Evolutionary conservation across 1,140 invertebrate species (phyloP), one percentile per base, ranked within the genome.

Genomic region (Brachionus rotundiformis): DNA sequence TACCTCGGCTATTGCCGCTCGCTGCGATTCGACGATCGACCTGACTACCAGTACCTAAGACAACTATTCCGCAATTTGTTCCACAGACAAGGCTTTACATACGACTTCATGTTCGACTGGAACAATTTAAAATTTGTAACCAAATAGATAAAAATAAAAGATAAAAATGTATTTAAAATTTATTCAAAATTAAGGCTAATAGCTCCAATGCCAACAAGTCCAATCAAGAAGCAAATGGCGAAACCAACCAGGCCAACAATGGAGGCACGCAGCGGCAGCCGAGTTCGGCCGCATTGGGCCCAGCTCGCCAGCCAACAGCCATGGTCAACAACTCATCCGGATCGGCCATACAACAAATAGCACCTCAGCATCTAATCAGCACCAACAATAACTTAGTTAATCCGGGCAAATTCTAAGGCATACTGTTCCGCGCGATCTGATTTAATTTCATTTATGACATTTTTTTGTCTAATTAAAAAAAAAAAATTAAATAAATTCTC

Each of bases 71-170:
- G 90, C 10, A 90, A 90, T 82, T 85, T 91, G 23, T 91, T 91
- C 84, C 90, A 90, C 83, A 84, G 89, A 61, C 89, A 90, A 84
- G 90, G 90, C 61, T 91, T 90, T 84, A 89, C 89, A 33, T 90
- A 91, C 84, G 91, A 91, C 84, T 91, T 91, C 85, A 89, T 91
- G 13, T 91, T 91, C 85, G 90, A 91, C 82, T 91, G 90, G 90
- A 91, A 91, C 84, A 87, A 90, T 86, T 84, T 91, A 61, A 91
- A 90, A 86, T 88, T 88, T 85, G 87, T 88, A 41, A 41, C 0
- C 7, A 39, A 5, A 39, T 7, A 39, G 11, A 7, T 39, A 39
- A 39, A 39, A 11, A 11, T 11, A 39, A 1, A 7, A 39, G 36
- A 7, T 39, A 7, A 11, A 39, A 39, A 39, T 10, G 11, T 10